Base-by-base conservation (phyloP, 2,888 invertebrate genomes). In the Cephalotes varians region DNA sequence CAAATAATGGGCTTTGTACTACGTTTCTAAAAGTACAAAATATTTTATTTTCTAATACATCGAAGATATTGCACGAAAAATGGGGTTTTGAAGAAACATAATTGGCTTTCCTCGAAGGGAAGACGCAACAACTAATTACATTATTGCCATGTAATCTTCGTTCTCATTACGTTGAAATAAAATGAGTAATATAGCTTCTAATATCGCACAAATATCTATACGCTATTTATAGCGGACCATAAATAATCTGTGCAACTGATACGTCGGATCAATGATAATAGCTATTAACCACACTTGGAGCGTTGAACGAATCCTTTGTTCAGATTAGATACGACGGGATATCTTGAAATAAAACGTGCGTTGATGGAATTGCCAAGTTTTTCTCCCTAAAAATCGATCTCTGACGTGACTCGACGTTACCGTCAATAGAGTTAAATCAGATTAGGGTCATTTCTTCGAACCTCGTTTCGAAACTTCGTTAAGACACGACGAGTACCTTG, bases 101-200 rank as follows among this genome's bases (percentile, higher is more conserved):
- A 72, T 72, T 54, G 18, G 18, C 28, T 58, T 40, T 37, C 3
- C 15, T 0, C 15, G n/a, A 31, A n/a, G 7, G 25, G 2, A 34
- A 28, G 28, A 56, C 18, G n/a, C 21, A 2, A 60, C 40, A 18
- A 31, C 15, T 47, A 21, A 74, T 28, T 58, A 44, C n/a, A 37
- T 15, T n/a, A 47, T 25, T 10, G 21, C 9, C 34, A 2, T 34
- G n/a, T 9, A 31, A 73, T 47, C 21, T 31, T 18, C 47, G 25
- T 65, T 25, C 25, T 37, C 18, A 67, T 51, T 51, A 72, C n/a
- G 28, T 18, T 49, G 4, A 65, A 76, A n/a, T 49, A 7, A 65
- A 76, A n/a, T 49, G 34, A 49, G 9, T 65, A 76, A 76, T 51
- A 37, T 51, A 37, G 25, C 65, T 65, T 65, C 34, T 37, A 76